Base-by-base conservation (phyloP, 2,797 vertebrate genomes). In the Glossophaga mutica region DNA sequence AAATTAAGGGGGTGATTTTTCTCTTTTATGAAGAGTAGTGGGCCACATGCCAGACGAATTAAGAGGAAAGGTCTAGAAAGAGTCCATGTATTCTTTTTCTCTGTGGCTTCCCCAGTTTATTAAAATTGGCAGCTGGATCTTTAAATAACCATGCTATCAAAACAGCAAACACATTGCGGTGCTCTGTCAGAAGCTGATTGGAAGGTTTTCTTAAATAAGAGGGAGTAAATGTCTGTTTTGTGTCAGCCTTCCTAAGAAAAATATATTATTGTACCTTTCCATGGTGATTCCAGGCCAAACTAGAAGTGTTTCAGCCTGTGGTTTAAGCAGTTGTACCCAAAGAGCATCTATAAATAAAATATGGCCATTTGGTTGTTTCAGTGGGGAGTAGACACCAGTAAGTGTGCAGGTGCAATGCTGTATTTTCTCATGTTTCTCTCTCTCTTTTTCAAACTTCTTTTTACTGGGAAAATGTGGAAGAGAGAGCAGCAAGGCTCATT, bases 61-160 rank as follows among this genome's bases (percentile, higher is more conserved):
- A 59, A 71, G 94, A 91, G 73, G 86, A 92, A 62, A 94, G 32
- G 29, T 93, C 29, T 74, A 79, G 78, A 76, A 78, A 26, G 42
- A 84, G n/a, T 82, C 46, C 52, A 29, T 32, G 32, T 78, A 16
- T 59, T 74, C 37, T n/a, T 18, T 55, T 84, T 67, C 32, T 19
- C 29, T 67, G 44, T 81, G 50, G 32, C 84, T 62, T 91, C 88
- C 42, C 29, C 39, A 37, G 67, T 42, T 71, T 73, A 32, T 90
- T 93, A 86, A 86, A 87, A 65, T 79, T 65, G 76, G 73, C 42
- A 92, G 46, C 81, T 77, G 29, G 9, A n/a, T 81, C 82, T 90
- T 96, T 84, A 90, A 68, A 89, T 85, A 94, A 78, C 78, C 79
- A 19, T 67, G 77, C n/a, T 85, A 39, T 71, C 59, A 29, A 71